phyloP scores from a whole-genome alignment of 2,888 invertebrate species.

The Cheilosia soror region DNA sequence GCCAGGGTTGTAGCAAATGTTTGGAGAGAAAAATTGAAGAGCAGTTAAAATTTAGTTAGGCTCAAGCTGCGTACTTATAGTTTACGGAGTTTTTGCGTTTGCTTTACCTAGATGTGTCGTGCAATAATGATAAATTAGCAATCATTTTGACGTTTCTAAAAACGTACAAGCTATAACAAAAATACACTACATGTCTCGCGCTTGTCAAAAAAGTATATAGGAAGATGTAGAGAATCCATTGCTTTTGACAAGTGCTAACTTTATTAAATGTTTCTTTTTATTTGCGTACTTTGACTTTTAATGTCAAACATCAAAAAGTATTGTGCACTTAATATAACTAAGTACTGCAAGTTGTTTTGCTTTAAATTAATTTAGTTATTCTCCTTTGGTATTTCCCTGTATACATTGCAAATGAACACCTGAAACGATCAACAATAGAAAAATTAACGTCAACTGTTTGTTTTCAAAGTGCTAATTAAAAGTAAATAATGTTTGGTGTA shows the following conservation, averaged over 20 bases:
- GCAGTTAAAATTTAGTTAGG: too few species aligned
- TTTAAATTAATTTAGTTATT: slow-evolving; percentile 3
- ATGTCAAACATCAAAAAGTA: slow-evolving; percentile 36
- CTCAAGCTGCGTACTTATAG: too few species aligned
- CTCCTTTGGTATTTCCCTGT: slow-evolving; percentile 3
- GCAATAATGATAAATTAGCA: too few species aligned
- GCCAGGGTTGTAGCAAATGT: too few species aligned
- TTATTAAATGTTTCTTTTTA: background rate
- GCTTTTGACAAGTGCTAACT: too few species aligned
- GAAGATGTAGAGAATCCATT: too few species aligned
- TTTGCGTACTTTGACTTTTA: background rate
- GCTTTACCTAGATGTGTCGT: background rate
- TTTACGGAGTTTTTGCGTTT: too few species aligned
- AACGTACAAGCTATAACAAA: too few species aligned
- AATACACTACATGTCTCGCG: too few species aligned
- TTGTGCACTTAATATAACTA: slow-evolving; percentile 19
- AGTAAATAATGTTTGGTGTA: slow-evolving; percentile 31
- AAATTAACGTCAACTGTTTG: slow-evolving; percentile 56
- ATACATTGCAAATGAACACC: slow-evolving; percentile 59
- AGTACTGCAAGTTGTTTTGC: slow-evolving; percentile 2
- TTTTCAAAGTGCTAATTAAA: slow-evolving; percentile 57
- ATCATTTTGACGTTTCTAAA: too few species aligned
- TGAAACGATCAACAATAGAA: slow-evolving; percentile 33
- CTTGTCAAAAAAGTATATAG: too few species aligned
- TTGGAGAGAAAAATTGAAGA: too few species aligned